Base-by-base conservation (phyloP, 1,140 invertebrate genomes). In the Ceratosolen fusciceps region DNA sequence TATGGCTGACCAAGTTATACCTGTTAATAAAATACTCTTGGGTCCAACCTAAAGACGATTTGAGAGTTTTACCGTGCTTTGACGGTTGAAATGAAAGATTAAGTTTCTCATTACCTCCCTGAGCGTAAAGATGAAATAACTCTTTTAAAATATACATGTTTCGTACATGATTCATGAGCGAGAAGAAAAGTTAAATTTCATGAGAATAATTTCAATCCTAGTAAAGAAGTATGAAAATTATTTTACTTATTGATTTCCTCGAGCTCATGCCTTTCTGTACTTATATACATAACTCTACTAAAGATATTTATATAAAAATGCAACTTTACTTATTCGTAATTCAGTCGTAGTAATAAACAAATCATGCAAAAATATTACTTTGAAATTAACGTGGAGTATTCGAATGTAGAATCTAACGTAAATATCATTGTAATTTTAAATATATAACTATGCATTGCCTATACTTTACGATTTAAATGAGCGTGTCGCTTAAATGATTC, bases 41-140 rank as follows among this genome's bases (percentile, higher is more conserved):
- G 34, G 9, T 47, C 14, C 24, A 47, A 49, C 67, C 12, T 12
- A 29, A 47, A 70, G n/a, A 43, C n/a, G 39, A 26, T 70, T 70
- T 70, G 24, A 47, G 39, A 70, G n/a, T 70, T 70, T 47, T 49
- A 47, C 24, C 43, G 39, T 70, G 24, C 67, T 70, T 70, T 70
- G 39, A 70, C 43, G 37, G 29, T 70, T 37, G 39, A 70, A 70
- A 70, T 70, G 67, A 70, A 49, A 70, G 67, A 29, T 70, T 47
- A 49, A 70, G 39, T 70, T 70, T 70, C 67, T 70, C 67, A 70
- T 70, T 70, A 70, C 26, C 37, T 24, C 47, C 26, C 24, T 26
- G 43, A 26, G 67, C 67, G 14, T 65, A 65, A 65, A 65, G 31
- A 65, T 37, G 60, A 65, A 37, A 65, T 65, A 65, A 65, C 16